Conservation (phyloP, 2,113 vertebrate species). For the Stigmatopora nigra region DNA sequence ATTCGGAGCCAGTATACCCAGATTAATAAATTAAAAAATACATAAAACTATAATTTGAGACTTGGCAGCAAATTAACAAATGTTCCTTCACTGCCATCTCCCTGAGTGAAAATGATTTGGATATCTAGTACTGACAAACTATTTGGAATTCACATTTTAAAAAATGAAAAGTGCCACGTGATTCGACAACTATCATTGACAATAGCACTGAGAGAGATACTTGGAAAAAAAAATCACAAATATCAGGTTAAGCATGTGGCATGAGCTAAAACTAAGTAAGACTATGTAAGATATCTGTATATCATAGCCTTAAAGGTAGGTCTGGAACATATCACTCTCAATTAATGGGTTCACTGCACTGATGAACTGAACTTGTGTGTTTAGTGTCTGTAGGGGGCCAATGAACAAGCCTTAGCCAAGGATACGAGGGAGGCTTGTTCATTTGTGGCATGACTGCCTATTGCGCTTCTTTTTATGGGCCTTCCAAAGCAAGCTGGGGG, state of each 20-base stretch:
- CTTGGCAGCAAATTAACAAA: no score
- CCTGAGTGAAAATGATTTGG: no score
- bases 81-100: no score
- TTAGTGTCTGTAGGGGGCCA: conserved; percentile 16
- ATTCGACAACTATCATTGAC: no score
- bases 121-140: no score
- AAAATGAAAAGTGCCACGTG: no score
- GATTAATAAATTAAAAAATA: no score
- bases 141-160: no score
- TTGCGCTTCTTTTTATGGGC: conserved; percentile 68
- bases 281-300: not conserved
- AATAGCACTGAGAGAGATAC: no score
- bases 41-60: no score
- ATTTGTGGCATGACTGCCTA: conserved; percentile 55
- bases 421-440: conserved; percentile 54
- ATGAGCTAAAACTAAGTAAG: not conserved
- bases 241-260: not conserved
- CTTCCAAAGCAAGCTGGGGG: conserved; percentile 48
- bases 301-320: not conserved
- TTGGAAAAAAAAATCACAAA: no score
- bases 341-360: not conserved
- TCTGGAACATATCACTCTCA: not conserved
- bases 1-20: no score
- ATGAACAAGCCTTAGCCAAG: conserved; percentile 30
- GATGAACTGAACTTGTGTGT: conserved; percentile 2